Conservation (phyloP, 1,140 invertebrate genomes). For the Caenorhabditis tropicalis region DNA sequence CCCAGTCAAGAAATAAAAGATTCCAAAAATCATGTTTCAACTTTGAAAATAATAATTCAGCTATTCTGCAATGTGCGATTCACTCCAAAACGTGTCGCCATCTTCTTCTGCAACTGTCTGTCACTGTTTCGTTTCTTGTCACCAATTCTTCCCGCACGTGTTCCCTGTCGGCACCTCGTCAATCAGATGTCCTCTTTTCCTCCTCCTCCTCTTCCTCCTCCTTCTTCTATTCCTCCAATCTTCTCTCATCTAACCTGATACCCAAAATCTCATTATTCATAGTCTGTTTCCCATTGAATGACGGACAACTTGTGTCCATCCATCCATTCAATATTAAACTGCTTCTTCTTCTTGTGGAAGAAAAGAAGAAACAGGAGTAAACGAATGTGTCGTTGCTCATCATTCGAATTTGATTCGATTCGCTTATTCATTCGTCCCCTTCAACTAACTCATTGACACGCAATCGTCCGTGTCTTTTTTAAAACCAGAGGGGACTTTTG, state of each 20-base stretch:
- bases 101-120: not conserved
- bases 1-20: no score
- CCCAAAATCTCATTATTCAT: slow-evolving; percentile 44
- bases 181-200: slow-evolving; percentile 6
- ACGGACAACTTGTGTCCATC: slow-evolving; percentile 37
- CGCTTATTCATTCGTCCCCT: not conserved
- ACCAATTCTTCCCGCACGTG: slow-evolving; percentile 38
- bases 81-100: not conserved
- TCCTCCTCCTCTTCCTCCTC: not conserved
- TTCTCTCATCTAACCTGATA: slow-evolving; percentile 32
- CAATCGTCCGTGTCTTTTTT: slow-evolving; percentile 11
- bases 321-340: slow-evolving; percentile 45
- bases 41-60: not conserved
- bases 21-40: not conserved
- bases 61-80: not conserved
- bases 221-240: not conserved
- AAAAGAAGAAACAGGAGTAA: not conserved
- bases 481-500: not conserved
- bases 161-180: slow-evolving; percentile 37
- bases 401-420: slow-evolving; percentile 38
- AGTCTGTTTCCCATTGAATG: slow-evolving; percentile 39
- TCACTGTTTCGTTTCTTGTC: not conserved
- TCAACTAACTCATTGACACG: slow-evolving; percentile 11
- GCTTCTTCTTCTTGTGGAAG: not conserved
- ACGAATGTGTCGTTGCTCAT: not conserved